Percentiles rank a stretch among this genome's conserved stretches.
These are phyloP conservation scores for Chrysina gloriosa DNA, from an alignment of 2,888 invertebrate species.

Conservation along the genomic window DNA sequence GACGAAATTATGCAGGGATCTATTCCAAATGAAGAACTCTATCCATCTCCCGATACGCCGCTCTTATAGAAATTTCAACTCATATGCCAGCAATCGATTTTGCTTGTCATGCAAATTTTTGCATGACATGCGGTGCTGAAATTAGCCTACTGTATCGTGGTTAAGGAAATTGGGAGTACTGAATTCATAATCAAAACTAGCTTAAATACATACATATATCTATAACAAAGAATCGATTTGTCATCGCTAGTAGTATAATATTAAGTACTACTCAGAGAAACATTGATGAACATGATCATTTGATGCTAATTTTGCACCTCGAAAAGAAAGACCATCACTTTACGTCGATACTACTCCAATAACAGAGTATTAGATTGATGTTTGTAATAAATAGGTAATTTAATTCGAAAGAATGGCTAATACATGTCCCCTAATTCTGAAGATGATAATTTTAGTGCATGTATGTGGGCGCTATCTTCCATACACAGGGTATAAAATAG, in stretches of 20 bases:
- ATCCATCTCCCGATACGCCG: not conserved
- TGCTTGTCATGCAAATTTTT: conserved; percentile 31
- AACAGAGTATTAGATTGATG: no score
- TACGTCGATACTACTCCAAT: no score
- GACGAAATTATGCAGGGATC: conserved; percentile 22
- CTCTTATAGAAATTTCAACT: conserved; percentile 31
- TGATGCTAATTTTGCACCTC: not conserved
- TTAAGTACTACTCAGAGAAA: not conserved
- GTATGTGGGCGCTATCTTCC: no score
- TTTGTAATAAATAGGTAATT: no score
- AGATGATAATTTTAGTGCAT: no score
- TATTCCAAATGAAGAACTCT: conserved; percentile 32
- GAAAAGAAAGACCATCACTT: no score
- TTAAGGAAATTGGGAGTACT: conserved; percentile 31
- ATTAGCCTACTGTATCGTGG: conserved; percentile 15
- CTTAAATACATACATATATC: conserved; percentile 6
- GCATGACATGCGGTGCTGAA: conserved; percentile 1
- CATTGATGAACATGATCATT: not conserved
- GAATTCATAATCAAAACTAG: conserved; percentile 31
- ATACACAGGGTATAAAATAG: not conserved
- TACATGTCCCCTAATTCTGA: no score
- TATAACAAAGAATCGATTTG: conserved; percentile 17
- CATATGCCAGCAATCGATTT: conserved; percentile 33
- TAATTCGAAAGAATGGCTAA: no score
- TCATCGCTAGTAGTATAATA: conserved; percentile 2